Conservation (phyloP, 2,797 vertebrate species). For the Hafferia zeledoni region DNA sequence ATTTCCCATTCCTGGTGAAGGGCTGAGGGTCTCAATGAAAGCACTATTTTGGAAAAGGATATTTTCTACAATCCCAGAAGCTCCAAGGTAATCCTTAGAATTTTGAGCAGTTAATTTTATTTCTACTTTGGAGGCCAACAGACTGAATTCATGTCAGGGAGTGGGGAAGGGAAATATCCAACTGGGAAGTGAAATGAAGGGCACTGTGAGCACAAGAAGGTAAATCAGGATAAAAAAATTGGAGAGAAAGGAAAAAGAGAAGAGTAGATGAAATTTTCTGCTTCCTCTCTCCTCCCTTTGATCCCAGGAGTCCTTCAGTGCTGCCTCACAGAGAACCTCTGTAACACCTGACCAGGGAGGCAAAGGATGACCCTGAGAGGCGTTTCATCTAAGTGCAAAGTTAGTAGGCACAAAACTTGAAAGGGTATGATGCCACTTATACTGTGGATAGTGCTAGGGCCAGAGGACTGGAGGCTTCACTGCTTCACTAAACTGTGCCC, state of each 20-base stretch:
- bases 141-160: not conserved
- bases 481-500: not conserved
- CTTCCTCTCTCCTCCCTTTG: not conserved
- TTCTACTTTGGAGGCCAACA: not conserved
- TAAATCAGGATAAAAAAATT: not conserved
- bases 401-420: not conserved
- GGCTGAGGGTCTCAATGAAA: not conserved
- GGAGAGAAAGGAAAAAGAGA: not conserved
- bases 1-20: not conserved
- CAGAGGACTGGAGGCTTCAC: not conserved
- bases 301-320: not conserved
- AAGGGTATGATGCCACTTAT: not conserved
- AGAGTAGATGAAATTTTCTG: not conserved
- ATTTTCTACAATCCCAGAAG: not conserved
- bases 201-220: not conserved
- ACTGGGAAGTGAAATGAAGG: conserved; percentile 21
- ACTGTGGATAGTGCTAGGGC: not conserved
- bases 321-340: not conserved
- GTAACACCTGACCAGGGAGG: not conserved
- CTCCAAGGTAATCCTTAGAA: conserved; percentile 6
- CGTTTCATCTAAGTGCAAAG: not conserved
- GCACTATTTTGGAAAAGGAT: not conserved
- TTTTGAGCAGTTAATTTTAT: conserved; percentile 27
- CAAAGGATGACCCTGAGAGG: not conserved
- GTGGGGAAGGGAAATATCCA: not conserved